phyloP scores from a whole-genome alignment of 1,140 invertebrate genomes.

The Steinernema khuongi region DNA sequence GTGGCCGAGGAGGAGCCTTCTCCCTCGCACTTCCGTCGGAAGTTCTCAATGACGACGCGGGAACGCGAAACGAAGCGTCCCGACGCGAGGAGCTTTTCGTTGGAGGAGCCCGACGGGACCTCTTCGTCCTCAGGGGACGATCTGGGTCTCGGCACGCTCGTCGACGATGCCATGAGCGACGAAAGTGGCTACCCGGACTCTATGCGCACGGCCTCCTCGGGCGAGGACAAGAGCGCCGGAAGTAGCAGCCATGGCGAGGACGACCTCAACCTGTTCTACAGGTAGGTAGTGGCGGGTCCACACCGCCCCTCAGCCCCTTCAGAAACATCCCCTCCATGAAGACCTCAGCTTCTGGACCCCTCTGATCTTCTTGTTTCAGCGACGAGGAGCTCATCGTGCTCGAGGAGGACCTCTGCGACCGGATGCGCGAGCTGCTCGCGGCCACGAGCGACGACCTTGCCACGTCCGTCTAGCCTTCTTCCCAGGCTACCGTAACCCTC shows the following conservation, averaged over 20 bases:
- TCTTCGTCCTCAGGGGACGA: background rate
- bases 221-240: background rate
- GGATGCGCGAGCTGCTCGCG: conserved; percentile 2
- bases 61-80: background rate
- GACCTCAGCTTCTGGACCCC: no score
- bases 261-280: conserved; percentile 10
- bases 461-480: background rate
- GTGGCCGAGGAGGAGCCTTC: background rate
- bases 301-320: background rate
- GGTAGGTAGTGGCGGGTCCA: background rate
- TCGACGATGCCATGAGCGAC: conserved; percentile 8
- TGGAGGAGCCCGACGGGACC: background rate
- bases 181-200: conserved; percentile 4
- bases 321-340: no score
- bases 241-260: conserved; percentile 12
- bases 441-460: background rate
- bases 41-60: background rate
- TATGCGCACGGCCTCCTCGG: background rate
- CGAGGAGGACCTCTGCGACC: conserved; percentile 6
- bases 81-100: background rate
- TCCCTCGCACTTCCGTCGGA: background rate
- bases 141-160: background rate
- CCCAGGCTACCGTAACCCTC: background rate
- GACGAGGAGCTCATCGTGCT: background rate
- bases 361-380: no score